Base-by-base conservation (phyloP, 2,888 invertebrate species). In the Melikaiella ostensackeni region DNA sequence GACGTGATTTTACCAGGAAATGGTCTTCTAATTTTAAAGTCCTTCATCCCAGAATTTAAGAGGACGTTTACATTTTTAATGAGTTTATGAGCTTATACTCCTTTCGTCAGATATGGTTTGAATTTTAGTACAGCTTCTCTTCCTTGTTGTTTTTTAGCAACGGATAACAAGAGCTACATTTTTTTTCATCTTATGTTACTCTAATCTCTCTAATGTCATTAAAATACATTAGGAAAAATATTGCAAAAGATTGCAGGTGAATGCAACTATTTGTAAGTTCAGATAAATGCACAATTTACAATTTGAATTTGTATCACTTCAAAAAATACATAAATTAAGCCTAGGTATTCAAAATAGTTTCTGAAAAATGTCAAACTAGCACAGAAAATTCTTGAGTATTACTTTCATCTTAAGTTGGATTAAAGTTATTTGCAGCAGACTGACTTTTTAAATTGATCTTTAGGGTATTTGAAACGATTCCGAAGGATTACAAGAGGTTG, bases 1-100 rank as follows among this genome's bases (percentile, higher is more conserved):
- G 70, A 55, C 50, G 30, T 55, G 33, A 70, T 50, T 50, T 19
- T 21, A 70, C 19, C 50, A 70, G 70, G 30, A 70, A 70, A 50
- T 70, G 70, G 70, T 70, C 55, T 70, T 70, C 70, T 70, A 70
- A 70, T 70, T 55, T 50, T 70, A 70, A 70, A 70, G 30, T 70
- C 70, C 27, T 50, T 70, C 50, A 27, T 42, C 42, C n/a, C 30
- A 30, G n/a, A 55, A 50, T 70, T 50, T 50, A 70, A 70, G 33
- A n/a, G 70, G n/a, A 70, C 50, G 33, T 70, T 70, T 21, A 70
- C 33, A 33, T 33, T 70, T 33, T 50, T n/a, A 70, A 55, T 50
- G 50, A 70, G 50, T 70, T 70, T 70, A 70, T 70, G 70, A 30
- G 8, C 50, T 46, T 66, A 66, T 66, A 27, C 19, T 46, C 63